Evolutionary conservation across 2,113 vertebrate species (phyloP).

Genomic region (Ciconia stormi): DNA sequence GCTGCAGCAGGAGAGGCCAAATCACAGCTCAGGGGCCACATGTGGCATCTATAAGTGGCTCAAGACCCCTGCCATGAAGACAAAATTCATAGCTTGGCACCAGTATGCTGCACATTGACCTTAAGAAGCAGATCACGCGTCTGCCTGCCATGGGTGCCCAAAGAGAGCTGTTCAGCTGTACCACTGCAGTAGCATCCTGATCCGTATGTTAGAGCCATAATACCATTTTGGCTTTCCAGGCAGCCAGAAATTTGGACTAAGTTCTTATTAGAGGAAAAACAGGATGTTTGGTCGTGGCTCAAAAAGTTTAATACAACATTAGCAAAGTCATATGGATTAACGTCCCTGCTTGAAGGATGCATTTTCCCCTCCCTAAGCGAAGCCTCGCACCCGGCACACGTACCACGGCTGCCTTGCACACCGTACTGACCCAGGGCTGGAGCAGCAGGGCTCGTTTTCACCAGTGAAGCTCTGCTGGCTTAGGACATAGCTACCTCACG

Average conservation of each 20-base stretch:
- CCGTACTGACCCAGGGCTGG: background rate
- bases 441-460: background rate
- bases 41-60: background rate
- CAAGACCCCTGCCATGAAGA: background rate
- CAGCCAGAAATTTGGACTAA: background rate
- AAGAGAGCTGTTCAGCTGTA: background rate
- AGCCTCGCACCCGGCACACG: rapidly evolving
- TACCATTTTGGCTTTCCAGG: background rate
- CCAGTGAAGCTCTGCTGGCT: background rate
- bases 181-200: background rate
- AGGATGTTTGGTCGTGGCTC: background rate
- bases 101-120: background rate
- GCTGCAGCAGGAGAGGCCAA: background rate
- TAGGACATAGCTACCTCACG: rapidly evolving
- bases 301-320: background rate
- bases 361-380: background rate
- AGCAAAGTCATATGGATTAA: background rate
- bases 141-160: background rate
- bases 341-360: background rate
- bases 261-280: background rate
- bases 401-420: rapidly evolving
- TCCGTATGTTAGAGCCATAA: background rate
- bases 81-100: background rate
- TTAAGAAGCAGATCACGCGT: background rate
- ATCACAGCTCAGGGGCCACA: background rate